Evolutionary conservation across 2,113 vertebrate species (phyloP), one percentile per base, ranked within the genome.

Genomic region (Colius striatus): DNA sequence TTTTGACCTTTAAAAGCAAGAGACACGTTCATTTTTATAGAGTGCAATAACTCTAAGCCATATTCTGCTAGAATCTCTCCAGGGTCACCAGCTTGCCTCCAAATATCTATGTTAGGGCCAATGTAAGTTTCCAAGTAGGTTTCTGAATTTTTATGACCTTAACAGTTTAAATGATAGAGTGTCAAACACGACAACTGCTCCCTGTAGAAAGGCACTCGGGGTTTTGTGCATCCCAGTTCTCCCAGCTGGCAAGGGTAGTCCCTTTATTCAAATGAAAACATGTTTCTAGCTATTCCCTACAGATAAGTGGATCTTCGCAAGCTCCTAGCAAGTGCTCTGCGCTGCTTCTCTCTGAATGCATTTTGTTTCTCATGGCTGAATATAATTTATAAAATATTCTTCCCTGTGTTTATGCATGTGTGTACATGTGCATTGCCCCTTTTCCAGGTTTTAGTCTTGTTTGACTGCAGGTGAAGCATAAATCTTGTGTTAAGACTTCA

Each of bases 1-100:
- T 89, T 89, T 87, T 95, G 67, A 95, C 90, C 89, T 95, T 96
- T 94, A 66, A 83, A 88, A 30, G 11, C 16, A 84, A 68, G 54
- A 82, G 41, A 87, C 18, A 34, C 2, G 0, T 38, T 94, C 62
- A 62, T 95, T 94, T 91, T 89, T 82, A 87, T 60, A 58, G 51
- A 29, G 11, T 58, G 29, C 20, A 87, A 54, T 76, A 85, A 72
- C 47, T 79, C 36, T 70, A 76, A 84, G 29, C 34, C 32, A 48
- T 73, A 73, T 83, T 94, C 51, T 73, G 29, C 38, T 83, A 76
- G 41, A 70, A 66, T 16, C 17, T 80, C 29, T 70, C 51, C 34
- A 90, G 76, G 38, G 48, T 81, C 58, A 76, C 38, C 53, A 62
- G 36, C 30, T 92, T 55, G 27, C 30, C 36, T 89, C 55, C 36